Percentiles rank a stretch among this genome's conserved stretches.
phyloP scores from a whole-genome alignment of 2,113 vertebrate genomes.

The Guaruba guarouba region DNA sequence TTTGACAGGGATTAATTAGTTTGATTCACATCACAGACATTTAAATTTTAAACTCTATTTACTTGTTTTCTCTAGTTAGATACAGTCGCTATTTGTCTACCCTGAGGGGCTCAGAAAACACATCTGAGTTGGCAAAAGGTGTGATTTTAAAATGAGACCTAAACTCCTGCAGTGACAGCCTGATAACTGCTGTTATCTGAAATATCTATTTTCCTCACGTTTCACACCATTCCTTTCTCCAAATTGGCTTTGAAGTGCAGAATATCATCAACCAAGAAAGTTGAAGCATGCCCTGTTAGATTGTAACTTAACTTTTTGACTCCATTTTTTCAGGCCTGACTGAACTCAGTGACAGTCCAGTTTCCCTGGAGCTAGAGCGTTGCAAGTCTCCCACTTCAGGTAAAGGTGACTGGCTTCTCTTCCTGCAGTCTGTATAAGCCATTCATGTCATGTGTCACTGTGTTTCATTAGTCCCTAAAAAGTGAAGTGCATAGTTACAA shows the following conservation, averaged over 20 bases:
- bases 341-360: slow-evolving; percentile 93
- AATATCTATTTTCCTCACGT: background rate
- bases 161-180: slow-evolving; percentile 14
- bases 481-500: background rate
- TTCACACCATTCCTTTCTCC: slow-evolving; percentile 30
- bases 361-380: slow-evolving; percentile 90
- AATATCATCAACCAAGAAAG: slow-evolving; percentile 26
- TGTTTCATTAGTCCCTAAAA: slow-evolving; percentile 54
- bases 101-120: background rate
- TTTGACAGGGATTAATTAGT: background rate
- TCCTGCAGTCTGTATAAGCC: slow-evolving; percentile 50
- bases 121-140: slow-evolving; percentile 41
- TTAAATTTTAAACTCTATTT: slow-evolving; percentile 6
- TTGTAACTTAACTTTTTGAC: slow-evolving; percentile 58
- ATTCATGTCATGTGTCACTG: slow-evolving; percentile 45
- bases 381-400: slow-evolving; percentile 98
- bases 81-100: background rate
- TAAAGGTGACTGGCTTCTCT: slow-evolving; percentile 73
- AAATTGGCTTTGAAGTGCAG: slow-evolving; percentile 24
- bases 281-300: slow-evolving; percentile 55
- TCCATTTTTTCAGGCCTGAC: slow-evolving; percentile 86
- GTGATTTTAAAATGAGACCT: background rate
- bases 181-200: slow-evolving; percentile 26
- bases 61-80: background rate
- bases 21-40: background rate